Conservation (phyloP, 2,888 invertebrate species). For the Hypselothyrea guttata region DNA sequence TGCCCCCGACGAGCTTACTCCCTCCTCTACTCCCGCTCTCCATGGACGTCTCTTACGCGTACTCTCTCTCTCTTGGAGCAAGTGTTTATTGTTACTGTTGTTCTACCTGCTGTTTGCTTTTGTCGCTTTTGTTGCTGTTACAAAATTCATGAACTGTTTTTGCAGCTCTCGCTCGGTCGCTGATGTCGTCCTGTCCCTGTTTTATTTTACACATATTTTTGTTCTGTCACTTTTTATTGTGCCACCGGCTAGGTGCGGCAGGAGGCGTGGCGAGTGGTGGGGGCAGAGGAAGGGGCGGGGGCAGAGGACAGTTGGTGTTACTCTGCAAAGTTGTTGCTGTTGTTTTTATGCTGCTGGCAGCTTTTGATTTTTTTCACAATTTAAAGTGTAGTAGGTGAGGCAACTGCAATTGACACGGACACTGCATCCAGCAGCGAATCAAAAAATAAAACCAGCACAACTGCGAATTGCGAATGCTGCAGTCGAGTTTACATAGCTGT, state of each 20-base stretch:
- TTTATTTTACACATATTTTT: slow-evolving; percentile 73
- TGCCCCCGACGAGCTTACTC: too few species aligned
- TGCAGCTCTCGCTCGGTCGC: slow-evolving; percentile 28
- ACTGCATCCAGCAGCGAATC: slow-evolving; percentile 45
- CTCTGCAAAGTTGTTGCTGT: slow-evolving; percentile 29
- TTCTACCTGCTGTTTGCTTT: slow-evolving; percentile 64
- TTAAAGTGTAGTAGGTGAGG: slow-evolving; percentile 69
- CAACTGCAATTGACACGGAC: slow-evolving; percentile 72
- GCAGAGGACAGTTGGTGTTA: slow-evolving; percentile 17
- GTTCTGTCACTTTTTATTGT: slow-evolving; percentile 75
- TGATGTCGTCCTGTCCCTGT: slow-evolving; percentile 38
- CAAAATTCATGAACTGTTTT: slow-evolving; percentile 73
- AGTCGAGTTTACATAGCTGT: too few species aligned
- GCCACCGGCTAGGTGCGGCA: slow-evolving; percentile 22
- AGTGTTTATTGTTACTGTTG: slow-evolving; percentile 51
- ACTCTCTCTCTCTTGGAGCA: slow-evolving; percentile 17
- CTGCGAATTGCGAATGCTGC: too few species aligned
- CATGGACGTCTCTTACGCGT: background rate
- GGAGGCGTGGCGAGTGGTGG: background rate
- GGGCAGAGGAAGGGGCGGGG: background rate
- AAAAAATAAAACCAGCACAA: slow-evolving; percentile 17
- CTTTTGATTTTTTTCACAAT: slow-evolving; percentile 65
- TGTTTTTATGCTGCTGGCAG: slow-evolving; percentile 48
- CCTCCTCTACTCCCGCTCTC: background rate
- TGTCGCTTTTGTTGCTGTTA: slow-evolving; percentile 69